Evolutionary conservation across 2,888 invertebrate species (phyloP).

Genomic region (Andrena haemorrhoa): DNA sequence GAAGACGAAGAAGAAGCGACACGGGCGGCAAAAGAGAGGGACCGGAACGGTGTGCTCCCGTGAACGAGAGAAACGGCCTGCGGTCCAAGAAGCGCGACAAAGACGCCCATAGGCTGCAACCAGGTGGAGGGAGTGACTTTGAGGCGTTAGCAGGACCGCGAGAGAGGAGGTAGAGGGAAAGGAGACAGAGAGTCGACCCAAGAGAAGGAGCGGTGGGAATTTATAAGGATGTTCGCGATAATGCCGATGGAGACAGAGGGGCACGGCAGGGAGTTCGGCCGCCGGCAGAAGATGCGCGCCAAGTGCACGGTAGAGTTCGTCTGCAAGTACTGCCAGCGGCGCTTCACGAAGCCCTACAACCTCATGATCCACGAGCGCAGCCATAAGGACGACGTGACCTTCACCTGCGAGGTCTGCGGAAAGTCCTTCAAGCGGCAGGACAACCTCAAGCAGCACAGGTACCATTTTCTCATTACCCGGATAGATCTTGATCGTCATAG

Average conservation of each 20-base stretch:
- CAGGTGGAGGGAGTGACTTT: conserved; percentile 67
- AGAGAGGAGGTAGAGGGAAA: conserved; percentile 76
- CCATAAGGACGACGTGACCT: conserved; percentile 98
- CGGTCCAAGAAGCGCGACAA: conserved; percentile 57
- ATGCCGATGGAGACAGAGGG: conserved; percentile 85
- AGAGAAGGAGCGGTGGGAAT: conserved; percentile 84
- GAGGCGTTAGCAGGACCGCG: conserved; percentile 73
- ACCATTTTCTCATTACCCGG: conserved; percentile 45
- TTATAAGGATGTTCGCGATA: conserved; percentile 85
- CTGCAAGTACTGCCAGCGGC: conserved; percentile 98
- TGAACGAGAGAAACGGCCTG: conserved; percentile 47
- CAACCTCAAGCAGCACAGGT: conserved; percentile 96
- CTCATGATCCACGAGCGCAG: conserved; percentile 98
- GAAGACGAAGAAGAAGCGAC: conserved; percentile 34
- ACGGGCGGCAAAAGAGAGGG: conserved; percentile 61
- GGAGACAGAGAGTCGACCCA: conserved; percentile 75
- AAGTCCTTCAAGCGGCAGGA: conserved; percentile 98
- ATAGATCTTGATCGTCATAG: neutral
- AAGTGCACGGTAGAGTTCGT: conserved; percentile 91
- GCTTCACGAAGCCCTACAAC: conserved; percentile 99
- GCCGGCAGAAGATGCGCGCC: conserved; percentile 88
- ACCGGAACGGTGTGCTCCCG: conserved; percentile 52
- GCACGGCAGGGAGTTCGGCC: conserved; percentile 86
- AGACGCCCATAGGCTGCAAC: conserved; percentile 67
- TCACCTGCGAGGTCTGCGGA: conserved; percentile 97